Percentiles rank a stretch among this genome's conserved stretches.
These are phyloP conservation scores for Cyclophora albipunctata DNA, from an alignment of 2,888 invertebrate genomes.

Conservation along the genomic window DNA sequence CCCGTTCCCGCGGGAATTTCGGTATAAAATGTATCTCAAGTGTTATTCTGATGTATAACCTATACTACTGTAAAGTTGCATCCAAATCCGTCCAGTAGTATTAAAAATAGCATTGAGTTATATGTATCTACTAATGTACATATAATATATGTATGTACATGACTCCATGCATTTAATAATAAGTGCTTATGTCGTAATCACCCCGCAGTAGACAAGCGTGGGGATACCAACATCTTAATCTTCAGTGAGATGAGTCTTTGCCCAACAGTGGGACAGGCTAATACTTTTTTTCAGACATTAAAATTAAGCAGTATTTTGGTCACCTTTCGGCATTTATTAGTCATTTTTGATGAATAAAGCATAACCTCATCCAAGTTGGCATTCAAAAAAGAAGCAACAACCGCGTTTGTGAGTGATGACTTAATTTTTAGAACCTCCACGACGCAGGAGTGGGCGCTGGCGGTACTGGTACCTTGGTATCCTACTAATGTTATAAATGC, in stretches of 20 bases:
- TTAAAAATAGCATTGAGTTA: too few relatives aligned
- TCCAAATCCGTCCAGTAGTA: too few relatives aligned
- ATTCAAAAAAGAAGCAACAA: slow-evolving; percentile 52
- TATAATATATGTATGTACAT: not conserved
- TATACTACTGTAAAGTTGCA: too few relatives aligned
- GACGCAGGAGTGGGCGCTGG: slow-evolving; percentile 36
- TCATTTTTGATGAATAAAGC: slow-evolving; percentile 19
- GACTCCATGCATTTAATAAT: not conserved
- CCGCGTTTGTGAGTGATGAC: slow-evolving; percentile 65
- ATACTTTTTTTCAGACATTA: slow-evolving; percentile 1
- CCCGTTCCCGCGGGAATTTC: too few relatives aligned
- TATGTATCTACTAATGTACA: not conserved
- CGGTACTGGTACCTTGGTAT: slow-evolving; percentile 12
- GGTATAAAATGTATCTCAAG: too few relatives aligned
- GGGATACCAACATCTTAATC: too few relatives aligned
- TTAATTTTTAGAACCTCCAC: slow-evolving; percentile 71
- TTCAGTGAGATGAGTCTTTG: not conserved
- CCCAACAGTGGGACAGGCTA: too few relatives aligned
- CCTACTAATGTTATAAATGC: too few relatives aligned
- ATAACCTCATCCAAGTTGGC: slow-evolving; percentile 47
- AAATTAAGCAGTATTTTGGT: not conserved
- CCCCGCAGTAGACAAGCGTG: too few relatives aligned
- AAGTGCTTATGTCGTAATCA: not conserved
- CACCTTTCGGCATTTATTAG: not conserved
- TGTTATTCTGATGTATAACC: too few relatives aligned